Base-by-base conservation (phyloP, 2,888 invertebrate genomes). In the Agriotes lineatus region DNA sequence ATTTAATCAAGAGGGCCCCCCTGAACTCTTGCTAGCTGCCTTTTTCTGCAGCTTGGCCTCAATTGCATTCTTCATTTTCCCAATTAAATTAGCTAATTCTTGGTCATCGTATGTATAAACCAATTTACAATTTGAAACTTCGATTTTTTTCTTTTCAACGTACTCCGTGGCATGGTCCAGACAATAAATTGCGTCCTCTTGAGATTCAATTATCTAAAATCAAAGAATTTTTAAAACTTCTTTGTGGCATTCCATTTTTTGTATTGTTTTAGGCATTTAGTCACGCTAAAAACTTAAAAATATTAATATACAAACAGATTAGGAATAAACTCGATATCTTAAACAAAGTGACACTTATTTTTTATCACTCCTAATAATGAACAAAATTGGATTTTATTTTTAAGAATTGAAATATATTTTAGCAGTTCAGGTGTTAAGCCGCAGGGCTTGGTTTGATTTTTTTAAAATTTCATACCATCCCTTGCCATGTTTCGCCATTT, bases 161-260 rank as follows among this genome's bases (percentile, higher is more conserved):
- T 91, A 88, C 80, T 90, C 88, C 18, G 92, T 84, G 4, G 91
- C 93, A 81, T 95, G 93, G 50, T 90, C 88, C 73, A 94, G 85
- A 80, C 93, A 94, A 78, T 91, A 93, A 3, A 91, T 88, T 69
- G 86, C 86, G 74, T n/a, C n/a, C n/a, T 93, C 92, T 75, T 90
- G 89, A 12, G 89, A 89, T 81, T 91, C 90, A 63, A 86, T 86
- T 19, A 94, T 89, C 88, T 91, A 61, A 18, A 62, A 57, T 18
- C 25, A 62, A 7, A n/a, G n/a, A n/a, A n/a, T n/a, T n/a, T n/a
- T n/a, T n/a, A n/a, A n/a, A n/a, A n/a, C n/a, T n/a, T n/a, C n/a
- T n/a, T n/a, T n/a, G n/a, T n/a, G n/a, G n/a, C n/a, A n/a, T n/a
- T n/a, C n/a, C n/a, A n/a, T n/a, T n/a, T n/a, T n/a, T n/a, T n/a